These are phyloP conservation scores for Lepilemur ruficaudatus DNA, from an alignment of 2,797 vertebrate species.

Conservation along the genomic window DNA sequence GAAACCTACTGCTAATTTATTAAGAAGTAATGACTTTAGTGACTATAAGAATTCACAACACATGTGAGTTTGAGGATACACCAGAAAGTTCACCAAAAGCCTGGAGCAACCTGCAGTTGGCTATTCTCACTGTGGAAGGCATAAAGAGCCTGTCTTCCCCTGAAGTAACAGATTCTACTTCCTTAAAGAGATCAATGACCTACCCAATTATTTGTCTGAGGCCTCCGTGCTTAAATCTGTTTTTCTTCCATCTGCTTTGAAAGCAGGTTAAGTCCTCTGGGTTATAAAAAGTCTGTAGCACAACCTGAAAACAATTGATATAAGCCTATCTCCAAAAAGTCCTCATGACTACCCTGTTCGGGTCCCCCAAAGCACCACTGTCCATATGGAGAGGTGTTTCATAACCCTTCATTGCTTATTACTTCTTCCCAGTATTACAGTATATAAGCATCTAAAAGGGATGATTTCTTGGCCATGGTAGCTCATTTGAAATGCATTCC, in stretches of 20 bases:
- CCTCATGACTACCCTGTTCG: not conserved
- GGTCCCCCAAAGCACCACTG: conserved; percentile 30
- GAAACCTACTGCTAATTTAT: conserved; percentile 57
- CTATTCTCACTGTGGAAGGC: not conserved
- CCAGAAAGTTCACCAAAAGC: conserved; percentile 16
- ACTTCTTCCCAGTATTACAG: conserved; percentile 50
- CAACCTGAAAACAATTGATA: conserved; percentile 34
- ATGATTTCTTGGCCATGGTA: conserved; percentile 67
- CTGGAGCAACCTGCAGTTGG: not conserved
- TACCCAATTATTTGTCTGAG: not conserved
- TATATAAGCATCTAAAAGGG: conserved; percentile 51
- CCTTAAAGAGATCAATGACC: not conserved
- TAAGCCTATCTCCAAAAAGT: not conserved
- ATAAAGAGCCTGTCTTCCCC: not conserved
- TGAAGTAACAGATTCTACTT: conserved; percentile 9
- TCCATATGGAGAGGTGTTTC: conserved; percentile 66
- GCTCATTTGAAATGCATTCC: conserved; percentile 78
- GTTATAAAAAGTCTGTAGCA: not conserved
- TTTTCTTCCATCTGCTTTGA: not conserved
- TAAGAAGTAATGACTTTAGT: conserved; percentile 51
- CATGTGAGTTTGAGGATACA: not conserved
- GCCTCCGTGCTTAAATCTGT: not conserved
- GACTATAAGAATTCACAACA: conserved; percentile 44
- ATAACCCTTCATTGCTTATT: conserved; percentile 30
- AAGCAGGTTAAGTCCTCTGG: not conserved